These are phyloP conservation scores for Agelaius phoeniceus DNA, from an alignment of 2,113 vertebrate species.

Conservation along the genomic window DNA sequence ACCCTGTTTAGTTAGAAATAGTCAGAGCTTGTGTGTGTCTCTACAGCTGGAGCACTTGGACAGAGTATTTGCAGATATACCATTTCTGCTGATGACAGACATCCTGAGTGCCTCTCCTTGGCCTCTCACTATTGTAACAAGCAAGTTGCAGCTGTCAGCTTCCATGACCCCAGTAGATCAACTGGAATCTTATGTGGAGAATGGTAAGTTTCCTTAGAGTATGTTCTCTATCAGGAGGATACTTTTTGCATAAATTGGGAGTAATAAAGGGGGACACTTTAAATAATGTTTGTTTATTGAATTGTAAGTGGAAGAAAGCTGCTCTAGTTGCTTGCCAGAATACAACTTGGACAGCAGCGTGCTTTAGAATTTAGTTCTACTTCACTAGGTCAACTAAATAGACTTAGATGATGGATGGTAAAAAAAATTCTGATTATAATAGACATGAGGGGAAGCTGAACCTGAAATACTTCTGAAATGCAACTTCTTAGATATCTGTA, in stretches of 20 bases:
- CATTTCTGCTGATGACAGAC: slow-evolving; percentile 93
- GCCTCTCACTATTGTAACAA: slow-evolving; percentile 86
- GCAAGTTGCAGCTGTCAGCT: slow-evolving; percentile 84
- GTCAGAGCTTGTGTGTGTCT: slow-evolving; percentile 11
- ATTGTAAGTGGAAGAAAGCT: background rate
- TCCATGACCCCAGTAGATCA: slow-evolving; percentile 83
- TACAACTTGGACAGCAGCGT: background rate
- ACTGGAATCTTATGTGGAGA: slow-evolving; percentile 84
- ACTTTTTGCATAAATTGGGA: background rate
- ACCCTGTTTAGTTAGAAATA: background rate
- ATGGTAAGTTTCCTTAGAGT: slow-evolving; percentile 70
- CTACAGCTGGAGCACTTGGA: slow-evolving; percentile 90
- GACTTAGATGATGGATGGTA: background rate
- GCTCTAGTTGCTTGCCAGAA: background rate
- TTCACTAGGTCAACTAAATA: background rate
- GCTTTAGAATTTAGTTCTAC: background rate
- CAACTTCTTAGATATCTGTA: background rate
- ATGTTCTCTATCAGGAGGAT: background rate
- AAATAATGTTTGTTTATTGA: background rate
- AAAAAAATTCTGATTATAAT: background rate
- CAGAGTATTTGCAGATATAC: slow-evolving; percentile 86
- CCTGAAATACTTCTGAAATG: background rate
- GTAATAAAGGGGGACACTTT: background rate
- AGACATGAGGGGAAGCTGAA: background rate
- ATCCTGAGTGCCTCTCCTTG: slow-evolving; percentile 91